phyloP scores from a whole-genome alignment of 2,888 invertebrate species.

The Noctua pronuba region DNA sequence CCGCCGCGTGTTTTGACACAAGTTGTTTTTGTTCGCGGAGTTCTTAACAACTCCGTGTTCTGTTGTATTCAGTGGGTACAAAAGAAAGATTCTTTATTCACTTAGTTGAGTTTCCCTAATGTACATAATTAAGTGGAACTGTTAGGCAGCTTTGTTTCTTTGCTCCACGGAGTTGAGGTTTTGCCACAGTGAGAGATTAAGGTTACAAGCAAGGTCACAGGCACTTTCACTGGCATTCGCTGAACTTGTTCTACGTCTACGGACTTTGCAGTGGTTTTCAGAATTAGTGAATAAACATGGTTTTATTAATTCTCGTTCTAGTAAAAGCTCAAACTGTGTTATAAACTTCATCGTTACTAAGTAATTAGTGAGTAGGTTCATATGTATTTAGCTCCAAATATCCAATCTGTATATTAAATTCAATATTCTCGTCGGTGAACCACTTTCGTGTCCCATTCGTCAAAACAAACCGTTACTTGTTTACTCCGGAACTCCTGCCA shows the following conservation, averaged over 20 bases:
- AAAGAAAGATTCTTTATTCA: conserved; percentile 62
- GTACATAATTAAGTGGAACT: conserved; percentile 58
- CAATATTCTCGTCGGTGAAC: conserved; percentile 25
- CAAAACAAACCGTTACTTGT: conserved; percentile 40
- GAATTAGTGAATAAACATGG: neutral
- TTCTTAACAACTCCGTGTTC: conserved; percentile 47
- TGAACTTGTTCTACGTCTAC: neutral
- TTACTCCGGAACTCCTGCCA: conserved; percentile 41
- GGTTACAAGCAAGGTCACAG: conserved; percentile 17
- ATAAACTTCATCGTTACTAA: neutral
- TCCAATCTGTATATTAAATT: conserved; percentile 25
- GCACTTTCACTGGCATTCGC: neutral
- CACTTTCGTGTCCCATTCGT: conserved; percentile 33
- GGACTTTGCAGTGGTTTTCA: neutral
- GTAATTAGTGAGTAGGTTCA: neutral
- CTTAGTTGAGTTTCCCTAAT: conserved; percentile 58
- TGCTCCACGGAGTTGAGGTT: conserved; percentile 38
- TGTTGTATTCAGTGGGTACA: conserved; percentile 51
- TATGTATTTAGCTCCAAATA: neutral
- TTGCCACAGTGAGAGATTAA: conserved; percentile 29
- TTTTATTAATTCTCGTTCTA: neutral
- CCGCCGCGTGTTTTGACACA: conserved; percentile 37
- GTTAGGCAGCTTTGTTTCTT: conserved; percentile 52
- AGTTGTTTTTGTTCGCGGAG: conserved; percentile 50
- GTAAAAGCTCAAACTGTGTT: neutral